A percentile compares a stretch with the other conserved stretches of the same genome.
phyloP scores from a whole-genome alignment of 2,888 invertebrate species.

The Drosophila paramelanica region DNA sequence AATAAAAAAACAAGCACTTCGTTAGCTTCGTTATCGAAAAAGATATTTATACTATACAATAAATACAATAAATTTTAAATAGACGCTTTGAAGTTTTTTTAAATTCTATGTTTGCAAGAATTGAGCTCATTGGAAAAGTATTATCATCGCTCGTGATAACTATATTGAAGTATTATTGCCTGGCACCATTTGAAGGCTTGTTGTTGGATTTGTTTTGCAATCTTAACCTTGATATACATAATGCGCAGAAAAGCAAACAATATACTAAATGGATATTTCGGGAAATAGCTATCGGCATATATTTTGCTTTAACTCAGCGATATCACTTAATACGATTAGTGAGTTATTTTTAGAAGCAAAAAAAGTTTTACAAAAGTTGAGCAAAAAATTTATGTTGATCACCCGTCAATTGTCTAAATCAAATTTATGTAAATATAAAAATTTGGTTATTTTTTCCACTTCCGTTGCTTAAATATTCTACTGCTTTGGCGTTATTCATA shows the following conservation, averaged over 20 bases:
- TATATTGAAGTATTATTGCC: background rate
- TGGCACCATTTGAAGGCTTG: slow-evolving; percentile 20
- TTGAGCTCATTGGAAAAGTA: background rate
- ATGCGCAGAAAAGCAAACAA: slow-evolving; percentile 65
- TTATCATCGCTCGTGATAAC: slow-evolving; percentile 9
- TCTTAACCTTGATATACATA: slow-evolving; percentile 70
- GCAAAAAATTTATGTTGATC: too few relatives aligned
- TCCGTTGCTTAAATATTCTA: too few relatives aligned
- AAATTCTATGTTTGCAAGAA: background rate
- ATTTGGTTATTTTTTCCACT: too few relatives aligned
- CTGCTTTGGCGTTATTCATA: too few relatives aligned
- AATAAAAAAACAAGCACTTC: background rate
- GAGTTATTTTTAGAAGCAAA: too few relatives aligned
- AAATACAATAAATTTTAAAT: background rate
- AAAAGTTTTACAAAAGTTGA: too few relatives aligned
- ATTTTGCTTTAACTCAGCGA: slow-evolving; percentile 1
- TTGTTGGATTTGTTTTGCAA: slow-evolving; percentile 44
- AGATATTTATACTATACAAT: too few relatives aligned
- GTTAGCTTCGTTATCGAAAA: background rate
- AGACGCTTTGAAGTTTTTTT: background rate
- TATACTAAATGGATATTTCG: slow-evolving; percentile 40
- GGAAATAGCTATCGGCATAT: slow-evolving; percentile 9
- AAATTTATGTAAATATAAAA: too few relatives aligned
- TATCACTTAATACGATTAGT: slow-evolving; percentile 4
- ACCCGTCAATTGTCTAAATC: too few relatives aligned